Evolutionary conservation across 2,888 invertebrate genomes (phyloP), one percentile per base, ranked within the genome.

Genomic region (Agonum fuliginosum): DNA sequence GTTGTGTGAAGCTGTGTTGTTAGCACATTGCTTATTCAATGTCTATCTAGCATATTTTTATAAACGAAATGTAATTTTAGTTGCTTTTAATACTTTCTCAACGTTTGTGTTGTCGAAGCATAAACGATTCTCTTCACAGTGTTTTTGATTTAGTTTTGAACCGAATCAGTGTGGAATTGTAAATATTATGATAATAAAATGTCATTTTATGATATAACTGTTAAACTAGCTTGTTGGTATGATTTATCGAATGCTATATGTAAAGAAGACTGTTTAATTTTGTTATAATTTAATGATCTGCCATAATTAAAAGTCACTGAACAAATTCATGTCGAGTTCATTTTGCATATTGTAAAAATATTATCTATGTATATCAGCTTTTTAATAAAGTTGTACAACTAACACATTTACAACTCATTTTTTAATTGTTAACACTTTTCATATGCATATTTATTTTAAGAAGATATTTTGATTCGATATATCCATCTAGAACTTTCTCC

Each of bases 291-390:
- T 30, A 8, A 30, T 24, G 10, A 34, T 62, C 24, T 34, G 58
- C 58, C 58, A 62, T 62, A 62, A 17, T 34, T 10, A 27, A 24
- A 62, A 46, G 3, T 46, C 17, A 12, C 46, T 46, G 46, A 62
- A 62, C 58, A 62, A 62, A 62, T 27, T 48, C 51, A 51, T 72
- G n/a, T 24, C 30, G 6, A 19, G 17, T 62, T 74, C 62, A 62
- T 62, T 74, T 74, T 74, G 74, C 74, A 65, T 74, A 74, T 46
- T 74, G 74, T 74, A 74, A 74, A 74, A 65, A 74, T 74, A 74
- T 74, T 54, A 58, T 58, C 24, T 62, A 74, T 58, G 22, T 74
- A 74, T 65, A 43, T 30, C 65, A 74, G 74, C 74, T 74, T 74
- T 74, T 74, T 74, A 62, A 74, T 74, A 74, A 74, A 74, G 41